Base-by-base conservation (phyloP, 2,888 invertebrate species). In the Gisinianus flammeolus region DNA sequence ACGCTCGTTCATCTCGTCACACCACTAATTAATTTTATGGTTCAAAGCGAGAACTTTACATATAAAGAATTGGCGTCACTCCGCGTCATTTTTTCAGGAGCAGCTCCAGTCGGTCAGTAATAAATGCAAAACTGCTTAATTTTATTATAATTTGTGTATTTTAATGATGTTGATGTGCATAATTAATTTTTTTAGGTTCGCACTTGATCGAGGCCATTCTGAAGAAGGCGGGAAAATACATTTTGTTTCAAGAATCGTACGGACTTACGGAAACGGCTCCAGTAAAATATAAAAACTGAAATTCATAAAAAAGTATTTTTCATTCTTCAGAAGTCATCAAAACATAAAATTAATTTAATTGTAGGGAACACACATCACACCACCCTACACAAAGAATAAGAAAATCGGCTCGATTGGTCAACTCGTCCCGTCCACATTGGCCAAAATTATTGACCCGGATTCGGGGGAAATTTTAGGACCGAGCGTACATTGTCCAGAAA, bases 21-120 rank as follows among this genome's bases (percentile, higher is more conserved):
- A 0, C 94, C 94, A 0, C 88, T 95, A 8, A 87, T 94, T 24
- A 88, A 93, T 1, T 93, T 94, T 87, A 86, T 95, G 77, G 92
- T 92, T 0, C 91, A 92, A n/a, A 92, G 91, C 86, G 90, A 93
- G 0, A 87, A 89, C 44, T 91, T 94, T 10, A 90, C 89, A 72
- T 89, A 90, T 81, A 91, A 91, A 78, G 92, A 93, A 85, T 87
- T 94, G 66, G 88, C 90, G 31, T 90, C 90, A 0, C 88, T 94
- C 0, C 89, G 90, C 77, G 88, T 89, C 2, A 89, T 94, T 30
- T 90, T 92, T 85, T 91, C 73, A 76, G 72, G 35, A 64, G 94
- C 93, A 0, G 94, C 94, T 0, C 92, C 94, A 0, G 83, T 44
- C 5, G 28, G 28, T 4, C 24, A n/a, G n/a, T n/a, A n/a, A n/a